phyloP scores from a whole-genome alignment of 2,113 vertebrate species.

The Rhinichthys klamathensis region DNA sequence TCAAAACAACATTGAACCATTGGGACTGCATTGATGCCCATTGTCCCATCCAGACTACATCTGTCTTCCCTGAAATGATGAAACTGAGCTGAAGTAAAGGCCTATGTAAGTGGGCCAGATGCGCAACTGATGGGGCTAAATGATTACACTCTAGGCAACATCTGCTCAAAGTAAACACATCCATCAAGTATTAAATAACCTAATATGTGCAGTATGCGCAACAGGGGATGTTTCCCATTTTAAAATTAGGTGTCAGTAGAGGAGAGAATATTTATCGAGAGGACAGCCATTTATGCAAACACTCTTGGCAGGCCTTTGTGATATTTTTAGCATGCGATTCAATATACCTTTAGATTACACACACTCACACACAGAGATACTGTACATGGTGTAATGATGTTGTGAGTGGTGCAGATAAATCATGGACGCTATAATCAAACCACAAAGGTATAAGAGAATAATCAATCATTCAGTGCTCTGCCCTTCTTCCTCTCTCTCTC shows the following conservation, averaged over 20 bases:
- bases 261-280: background rate
- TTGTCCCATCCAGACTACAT: background rate
- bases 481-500: background rate
- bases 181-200: conserved; percentile 70
- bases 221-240: conserved; percentile 55
- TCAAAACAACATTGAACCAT: conserved; percentile 31
- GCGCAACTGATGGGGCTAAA: conserved; percentile 53
- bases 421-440: conserved; percentile 76
- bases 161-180: conserved; percentile 70
- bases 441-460: conserved; percentile 68
- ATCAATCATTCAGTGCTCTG: conserved; percentile 74
- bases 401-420: conserved; percentile 75
- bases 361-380: conserved; percentile 39
- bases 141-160: conserved; percentile 60
- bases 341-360: conserved; percentile 43
- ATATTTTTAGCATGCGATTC: conserved; percentile 57
- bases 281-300: conserved; percentile 53
- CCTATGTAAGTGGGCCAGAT: conserved; percentile 3
- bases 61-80: background rate
- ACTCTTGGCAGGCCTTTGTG: conserved; percentile 50
- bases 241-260: conserved; percentile 53
- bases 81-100: background rate
- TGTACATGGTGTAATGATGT: conserved; percentile 71
- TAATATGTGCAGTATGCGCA: conserved; percentile 57
- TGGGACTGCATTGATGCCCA: background rate